Evolutionary conservation across 2,797 vertebrate genomes (phyloP).

Genomic region (Synanceia verrucosa): DNA sequence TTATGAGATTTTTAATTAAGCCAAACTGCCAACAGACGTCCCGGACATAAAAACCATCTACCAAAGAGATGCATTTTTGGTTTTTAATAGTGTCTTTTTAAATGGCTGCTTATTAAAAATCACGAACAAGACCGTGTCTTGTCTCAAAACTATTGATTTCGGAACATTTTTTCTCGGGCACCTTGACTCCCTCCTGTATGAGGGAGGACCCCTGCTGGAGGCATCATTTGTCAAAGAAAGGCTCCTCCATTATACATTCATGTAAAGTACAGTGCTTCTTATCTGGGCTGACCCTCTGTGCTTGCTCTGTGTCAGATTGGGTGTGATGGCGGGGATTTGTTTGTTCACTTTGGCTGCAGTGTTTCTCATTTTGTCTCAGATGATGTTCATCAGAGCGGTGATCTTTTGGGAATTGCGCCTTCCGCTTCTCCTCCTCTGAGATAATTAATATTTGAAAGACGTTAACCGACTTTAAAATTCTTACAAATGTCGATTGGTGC

Average conservation of each 20-base stretch:
- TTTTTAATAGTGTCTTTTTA: slow-evolving; percentile 67
- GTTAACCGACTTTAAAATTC: slow-evolving; percentile 47
- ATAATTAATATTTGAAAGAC: slow-evolving; percentile 60
- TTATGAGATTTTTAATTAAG: slow-evolving; percentile 74
- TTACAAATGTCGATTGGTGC: slow-evolving; percentile 38
- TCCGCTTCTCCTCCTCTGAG: slow-evolving; percentile 35
- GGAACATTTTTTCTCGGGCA: slow-evolving; percentile 42
- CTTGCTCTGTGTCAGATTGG: slow-evolving; percentile 42
- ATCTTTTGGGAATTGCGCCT: slow-evolving; percentile 56
- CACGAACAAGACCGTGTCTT: slow-evolving; percentile 50
- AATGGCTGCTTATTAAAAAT: slow-evolving; percentile 72
- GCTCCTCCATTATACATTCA: slow-evolving; percentile 44
- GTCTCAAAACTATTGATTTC: slow-evolving; percentile 36
- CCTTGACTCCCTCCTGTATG: slow-evolving; percentile 51
- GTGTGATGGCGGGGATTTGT: slow-evolving; percentile 47
- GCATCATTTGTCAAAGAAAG: slow-evolving; percentile 23
- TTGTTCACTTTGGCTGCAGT: slow-evolving; percentile 54
- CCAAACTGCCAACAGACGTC: slow-evolving; percentile 67
- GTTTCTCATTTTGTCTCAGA: slow-evolving; percentile 54
- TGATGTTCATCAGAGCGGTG: slow-evolving; percentile 48
- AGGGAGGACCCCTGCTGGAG: slow-evolving; percentile 78
- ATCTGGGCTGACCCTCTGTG: slow-evolving; percentile 64
- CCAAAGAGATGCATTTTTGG: slow-evolving; percentile 64
- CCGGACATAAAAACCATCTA: slow-evolving; percentile 73
- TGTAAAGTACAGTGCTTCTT: slow-evolving; percentile 48